Conservation (phyloP, 2,797 vertebrate species). For the Picus viridis region DNA sequence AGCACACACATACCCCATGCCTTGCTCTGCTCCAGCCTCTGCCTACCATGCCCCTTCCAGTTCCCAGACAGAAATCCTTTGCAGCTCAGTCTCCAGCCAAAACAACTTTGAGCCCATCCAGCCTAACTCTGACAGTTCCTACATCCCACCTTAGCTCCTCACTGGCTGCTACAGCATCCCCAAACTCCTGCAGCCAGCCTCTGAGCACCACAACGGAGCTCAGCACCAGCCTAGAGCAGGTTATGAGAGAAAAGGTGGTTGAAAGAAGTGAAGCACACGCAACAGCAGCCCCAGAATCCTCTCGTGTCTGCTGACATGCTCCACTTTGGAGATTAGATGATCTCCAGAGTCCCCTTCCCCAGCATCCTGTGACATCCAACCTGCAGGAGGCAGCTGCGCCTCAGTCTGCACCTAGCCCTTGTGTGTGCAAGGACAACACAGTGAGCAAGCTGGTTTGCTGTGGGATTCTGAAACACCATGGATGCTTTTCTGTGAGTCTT, state of each 20-base stretch:
- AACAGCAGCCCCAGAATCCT: not conserved
- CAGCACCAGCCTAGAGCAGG: not conserved
- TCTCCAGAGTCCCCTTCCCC: too few relatives aligned
- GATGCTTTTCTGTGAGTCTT: not conserved
- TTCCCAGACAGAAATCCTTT: not conserved
- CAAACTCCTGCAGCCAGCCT: too few relatives aligned
- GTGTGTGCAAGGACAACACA: not conserved
- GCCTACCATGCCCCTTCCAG: not conserved
- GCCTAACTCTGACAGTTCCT: too few relatives aligned
- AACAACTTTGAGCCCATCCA: not conserved
- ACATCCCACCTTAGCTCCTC: too few relatives aligned
- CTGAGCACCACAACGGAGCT: not conserved
- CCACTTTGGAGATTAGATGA: not conserved
- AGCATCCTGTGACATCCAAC: not conserved
- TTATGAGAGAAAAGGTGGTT: not conserved
- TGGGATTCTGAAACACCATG: not conserved
- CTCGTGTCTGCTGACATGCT: not conserved
- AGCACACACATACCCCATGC: rapidly evolving
- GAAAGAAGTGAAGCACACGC: not conserved
- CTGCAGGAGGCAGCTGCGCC: not conserved
- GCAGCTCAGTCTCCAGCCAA: not conserved
- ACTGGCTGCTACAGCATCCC: too few relatives aligned
- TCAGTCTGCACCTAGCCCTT: not conserved
- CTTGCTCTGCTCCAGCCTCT: not conserved
- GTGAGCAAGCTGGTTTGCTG: not conserved